These are phyloP conservation scores for Ligdia adustata DNA, from an alignment of 2,888 invertebrate genomes.

Conservation along the genomic window DNA sequence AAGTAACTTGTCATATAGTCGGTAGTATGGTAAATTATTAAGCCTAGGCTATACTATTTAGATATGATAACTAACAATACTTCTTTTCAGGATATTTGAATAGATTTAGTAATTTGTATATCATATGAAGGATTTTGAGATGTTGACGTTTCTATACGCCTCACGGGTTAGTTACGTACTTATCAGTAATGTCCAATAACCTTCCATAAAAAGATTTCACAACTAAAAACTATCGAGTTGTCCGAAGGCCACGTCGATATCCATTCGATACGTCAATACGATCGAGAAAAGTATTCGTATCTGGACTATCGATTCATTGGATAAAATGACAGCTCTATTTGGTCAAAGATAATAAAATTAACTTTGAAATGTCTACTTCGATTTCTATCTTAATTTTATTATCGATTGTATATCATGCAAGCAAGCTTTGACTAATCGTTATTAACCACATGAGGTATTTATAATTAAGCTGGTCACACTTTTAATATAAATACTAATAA, in stretches of 20 bases:
- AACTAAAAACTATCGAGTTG: slow-evolving; percentile 40
- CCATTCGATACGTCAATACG: slow-evolving; percentile 26
- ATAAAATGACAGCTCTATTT: slow-evolving; percentile 34
- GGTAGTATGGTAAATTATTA: too few species aligned
- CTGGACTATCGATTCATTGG: slow-evolving; percentile 22
- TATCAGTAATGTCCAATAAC: slow-evolving; percentile 32
- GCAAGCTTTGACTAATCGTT: neutral
- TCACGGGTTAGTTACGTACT: slow-evolving; percentile 11
- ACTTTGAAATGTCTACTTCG: slow-evolving; percentile 20
- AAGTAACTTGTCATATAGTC: too few species aligned
- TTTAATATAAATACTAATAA: too few species aligned
- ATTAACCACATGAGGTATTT: too few species aligned
- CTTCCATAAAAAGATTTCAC: slow-evolving; percentile 45
- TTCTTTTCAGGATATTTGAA: too few species aligned
- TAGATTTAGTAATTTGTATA: too few species aligned
- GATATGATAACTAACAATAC: too few species aligned
- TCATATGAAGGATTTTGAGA: too few species aligned
- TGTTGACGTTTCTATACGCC: too few species aligned
- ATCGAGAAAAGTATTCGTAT: slow-evolving; percentile 32
- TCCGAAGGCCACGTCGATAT: slow-evolving; percentile 38
- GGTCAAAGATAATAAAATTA: slow-evolving; percentile 20
- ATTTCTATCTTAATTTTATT: slow-evolving; percentile 29
- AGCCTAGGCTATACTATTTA: too few species aligned
- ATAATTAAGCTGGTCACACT: too few species aligned
- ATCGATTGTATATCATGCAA: slow-evolving; percentile 3